A percentile compares a stretch with the other conserved stretches of the same genome.
Conservation (phyloP, 2,888 invertebrate genomes). For the Nebria brevicollis region DNA sequence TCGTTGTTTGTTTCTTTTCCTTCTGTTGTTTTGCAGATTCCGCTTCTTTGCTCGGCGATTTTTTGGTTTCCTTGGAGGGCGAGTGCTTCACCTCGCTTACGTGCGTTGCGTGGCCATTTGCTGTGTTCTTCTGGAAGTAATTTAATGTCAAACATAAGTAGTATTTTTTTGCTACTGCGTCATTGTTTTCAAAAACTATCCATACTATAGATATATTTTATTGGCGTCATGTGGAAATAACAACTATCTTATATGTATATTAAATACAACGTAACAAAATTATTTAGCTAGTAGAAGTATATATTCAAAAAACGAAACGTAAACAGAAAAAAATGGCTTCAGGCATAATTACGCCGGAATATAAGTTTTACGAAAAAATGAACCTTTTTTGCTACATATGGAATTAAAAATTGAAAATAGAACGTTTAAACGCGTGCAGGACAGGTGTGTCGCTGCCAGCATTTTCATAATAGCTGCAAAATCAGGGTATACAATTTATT, state of each 20-base stretch:
- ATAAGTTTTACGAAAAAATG: too few relatives aligned
- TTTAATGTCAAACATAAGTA: not conserved
- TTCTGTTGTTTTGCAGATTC: slow-evolving; percentile 62
- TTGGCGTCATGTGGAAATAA: too few relatives aligned
- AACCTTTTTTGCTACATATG: not conserved
- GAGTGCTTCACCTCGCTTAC: slow-evolving; percentile 68
- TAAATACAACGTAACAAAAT: not conserved
- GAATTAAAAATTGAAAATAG: slow-evolving; percentile 16
- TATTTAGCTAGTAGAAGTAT: not conserved
- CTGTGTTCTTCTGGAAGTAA: slow-evolving; percentile 68
- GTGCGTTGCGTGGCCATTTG: slow-evolving; percentile 70
- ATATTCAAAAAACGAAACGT: too few relatives aligned
- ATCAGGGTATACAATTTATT: slow-evolving; percentile 44
- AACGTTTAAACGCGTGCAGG: slow-evolving; percentile 2
- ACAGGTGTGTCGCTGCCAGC: slow-evolving; percentile 19
- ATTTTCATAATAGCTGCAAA: slow-evolving; percentile 39
- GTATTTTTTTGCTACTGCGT: too few relatives aligned
- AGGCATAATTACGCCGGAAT: too few relatives aligned
- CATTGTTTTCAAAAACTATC: not conserved
- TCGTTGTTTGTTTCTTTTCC: slow-evolving; percentile 59
- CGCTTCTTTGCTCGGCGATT: slow-evolving; percentile 67
- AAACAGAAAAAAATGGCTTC: too few relatives aligned
- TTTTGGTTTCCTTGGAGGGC: slow-evolving; percentile 58
- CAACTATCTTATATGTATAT: too few relatives aligned
- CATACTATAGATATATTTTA: not conserved